Evolutionary conservation across 2,113 vertebrate species (phyloP), one percentile per base, ranked within the genome.

Genomic region (Ursus arctos): DNA sequence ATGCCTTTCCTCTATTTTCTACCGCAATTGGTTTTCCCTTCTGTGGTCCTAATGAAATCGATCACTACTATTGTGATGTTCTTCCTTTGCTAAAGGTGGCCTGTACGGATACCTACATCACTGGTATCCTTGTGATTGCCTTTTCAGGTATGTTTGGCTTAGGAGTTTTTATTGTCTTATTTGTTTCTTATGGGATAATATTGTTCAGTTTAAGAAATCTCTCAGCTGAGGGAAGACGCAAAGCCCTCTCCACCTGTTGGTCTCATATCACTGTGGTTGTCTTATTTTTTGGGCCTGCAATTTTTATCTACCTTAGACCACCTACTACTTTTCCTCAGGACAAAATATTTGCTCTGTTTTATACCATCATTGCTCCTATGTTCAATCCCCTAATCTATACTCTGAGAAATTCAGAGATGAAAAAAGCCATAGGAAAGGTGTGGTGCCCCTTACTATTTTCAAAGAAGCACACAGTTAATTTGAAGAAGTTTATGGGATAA

Each of bases 371-470:
- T 57, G 77, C 84, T 55, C 84, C 84, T 9, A 92, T 82, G 57
- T 94, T 91, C 19, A 92, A 97, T 36, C 89, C 69, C 2, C 43
- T 95, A 69, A 89, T 97, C 47, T 96, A 91, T 9, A 91, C 63
- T 28, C 4, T 91, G 43, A 94, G 91, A 92, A 92, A 92, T 59
- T 49, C 80, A 49, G 91, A 92, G 67, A 84, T 92, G 80, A 84
- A 92, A 51, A 84, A 51, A 24, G 16, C 22, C 3, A 26, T 84
- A 31, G 36, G 40, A n/a, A 92, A 83, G 22, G 51, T 92, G 16
- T 92, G 79, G 90, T 83, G 28, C 71, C 51, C 71, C 26, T 9
- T 10, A 15, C 21, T 71, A 15, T 43, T 82, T 43, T 57, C 63
- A 43, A 92, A 24, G 7, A 82, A 82, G 13, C 49, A 33, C 28